A percentile compares a stretch with the other conserved stretches of the same genome.
These are phyloP conservation scores for Ivindomyrus marchei DNA, from an alignment of 2,113 vertebrate genomes.

Conservation along the genomic window DNA sequence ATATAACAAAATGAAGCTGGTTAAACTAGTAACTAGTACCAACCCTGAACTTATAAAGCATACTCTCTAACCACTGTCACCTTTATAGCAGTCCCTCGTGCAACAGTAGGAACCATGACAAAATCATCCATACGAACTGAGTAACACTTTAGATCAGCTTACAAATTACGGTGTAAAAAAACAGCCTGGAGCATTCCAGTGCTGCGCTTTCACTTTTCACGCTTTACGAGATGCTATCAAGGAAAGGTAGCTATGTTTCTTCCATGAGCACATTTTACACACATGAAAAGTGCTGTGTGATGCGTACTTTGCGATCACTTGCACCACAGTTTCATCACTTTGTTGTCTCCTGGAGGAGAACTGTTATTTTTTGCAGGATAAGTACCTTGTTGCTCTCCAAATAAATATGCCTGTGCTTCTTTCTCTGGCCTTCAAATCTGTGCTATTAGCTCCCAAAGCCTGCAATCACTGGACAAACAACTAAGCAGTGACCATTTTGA, in stretches of 20 bases:
- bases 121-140: conserved; percentile 25
- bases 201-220: not conserved
- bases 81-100: conserved; percentile 34
- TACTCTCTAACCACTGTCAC: conserved; percentile 34
- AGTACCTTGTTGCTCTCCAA: not conserved
- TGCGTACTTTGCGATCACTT: not conserved
- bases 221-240: not conserved
- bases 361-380: not conserved
- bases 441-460: not conserved
- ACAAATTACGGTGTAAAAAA: conserved; percentile 6
- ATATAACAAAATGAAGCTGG: conserved; percentile 34
- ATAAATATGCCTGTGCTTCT: conserved; percentile 20
- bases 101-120: conserved; percentile 41
- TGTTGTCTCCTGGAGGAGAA: not conserved
- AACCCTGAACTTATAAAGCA: conserved; percentile 41
- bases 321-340: not conserved
- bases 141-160: conserved; percentile 21
- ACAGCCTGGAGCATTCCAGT: not conserved
- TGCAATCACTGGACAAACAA: not conserved
- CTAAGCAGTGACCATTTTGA: not conserved
- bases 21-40: conserved; percentile 29
- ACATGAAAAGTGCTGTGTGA: not conserved
- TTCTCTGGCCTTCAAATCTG: not conserved
- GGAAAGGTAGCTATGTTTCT: not conserved
- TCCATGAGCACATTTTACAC: not conserved